phyloP scores from a whole-genome alignment of 1,140 invertebrate genomes.

The Euglossa dilemma region DNA sequence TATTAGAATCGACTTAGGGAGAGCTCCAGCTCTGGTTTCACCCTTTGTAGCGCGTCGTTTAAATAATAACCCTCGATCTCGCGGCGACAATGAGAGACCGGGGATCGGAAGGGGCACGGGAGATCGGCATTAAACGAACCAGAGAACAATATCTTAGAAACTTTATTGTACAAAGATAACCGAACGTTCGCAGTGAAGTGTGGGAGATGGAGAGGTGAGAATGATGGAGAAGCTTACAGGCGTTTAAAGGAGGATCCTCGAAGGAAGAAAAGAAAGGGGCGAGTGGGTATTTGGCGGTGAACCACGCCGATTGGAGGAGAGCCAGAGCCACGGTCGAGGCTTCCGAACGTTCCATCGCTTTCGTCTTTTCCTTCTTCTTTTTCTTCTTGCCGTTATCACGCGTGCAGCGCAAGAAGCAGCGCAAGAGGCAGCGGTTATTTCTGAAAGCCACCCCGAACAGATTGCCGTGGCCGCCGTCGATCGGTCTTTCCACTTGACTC shows the following conservation, averaged over 20 bases:
- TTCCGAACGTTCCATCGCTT: constrained; percentile 55
- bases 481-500: constrained; percentile 24
- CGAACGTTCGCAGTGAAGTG: constrained; percentile 7
- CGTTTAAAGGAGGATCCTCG: constrained; percentile 9
- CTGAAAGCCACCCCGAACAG: constrained; percentile 19
- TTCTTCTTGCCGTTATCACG: constrained; percentile 28
- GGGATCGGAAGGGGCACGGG: too few species aligned
- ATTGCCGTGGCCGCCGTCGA: neutral
- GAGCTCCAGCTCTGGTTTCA: too few species aligned
- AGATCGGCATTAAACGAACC: neutral
- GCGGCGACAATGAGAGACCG: neutral
- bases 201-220: constrained; percentile 1
- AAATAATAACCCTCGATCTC: neutral
- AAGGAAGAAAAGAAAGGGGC: constrained; percentile 13
- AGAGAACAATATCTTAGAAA: constrained; percentile 45
- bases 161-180: constrained; percentile 65
- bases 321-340: constrained; percentile 40
- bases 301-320: constrained; percentile 54
- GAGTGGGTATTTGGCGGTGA: constrained; percentile 49
- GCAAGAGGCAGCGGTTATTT: constrained; percentile 42
- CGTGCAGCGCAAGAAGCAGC: neutral
- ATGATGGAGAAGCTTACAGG: constrained; percentile 29
- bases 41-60: neutral
- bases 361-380: constrained; percentile 40
- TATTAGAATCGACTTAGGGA: neutral